These are phyloP conservation scores for Parnassius orleans DNA, from an alignment of 2,888 invertebrate genomes.

Conservation along the genomic window DNA sequence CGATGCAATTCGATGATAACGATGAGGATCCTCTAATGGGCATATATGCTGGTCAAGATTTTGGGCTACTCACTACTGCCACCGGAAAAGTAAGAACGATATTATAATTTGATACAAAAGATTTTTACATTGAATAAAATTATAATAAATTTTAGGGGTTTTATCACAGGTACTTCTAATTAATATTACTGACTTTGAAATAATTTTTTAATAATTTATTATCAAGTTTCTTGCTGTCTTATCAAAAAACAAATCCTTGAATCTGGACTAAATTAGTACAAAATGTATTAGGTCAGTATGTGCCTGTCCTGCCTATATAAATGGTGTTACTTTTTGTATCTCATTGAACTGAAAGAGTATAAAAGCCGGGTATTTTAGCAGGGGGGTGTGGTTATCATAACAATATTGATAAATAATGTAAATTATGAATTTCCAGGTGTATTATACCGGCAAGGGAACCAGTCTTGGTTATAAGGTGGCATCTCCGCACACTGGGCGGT, in stretches of 20 bases:
- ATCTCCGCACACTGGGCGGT: slow-evolving; percentile 79
- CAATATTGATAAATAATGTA: background rate
- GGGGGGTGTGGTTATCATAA: background rate
- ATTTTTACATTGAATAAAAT: too few relatives aligned
- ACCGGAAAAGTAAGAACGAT: slow-evolving; percentile 86
- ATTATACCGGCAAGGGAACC: slow-evolving; percentile 93
- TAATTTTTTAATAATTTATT: too few relatives aligned
- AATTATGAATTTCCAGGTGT: slow-evolving; percentile 71
- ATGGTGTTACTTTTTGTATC: too few relatives aligned
- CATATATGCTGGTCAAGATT: slow-evolving; percentile 94
- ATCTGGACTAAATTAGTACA: too few relatives aligned
- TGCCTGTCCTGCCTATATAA: too few relatives aligned
- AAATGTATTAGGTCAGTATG: too few relatives aligned
- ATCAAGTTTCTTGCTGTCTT: too few relatives aligned
- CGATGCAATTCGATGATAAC: slow-evolving; percentile 79
- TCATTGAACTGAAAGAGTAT: too few relatives aligned
- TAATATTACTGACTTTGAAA: background rate
- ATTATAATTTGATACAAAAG: too few relatives aligned
- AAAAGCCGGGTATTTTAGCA: too few relatives aligned
- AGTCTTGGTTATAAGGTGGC: slow-evolving; percentile 90
- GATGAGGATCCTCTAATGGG: slow-evolving; percentile 90
- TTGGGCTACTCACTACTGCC: slow-evolving; percentile 90
- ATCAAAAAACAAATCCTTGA: too few relatives aligned
- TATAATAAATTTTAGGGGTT: too few relatives aligned
- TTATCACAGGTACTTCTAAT: background rate